Conservation (phyloP, 2,113 vertebrate species). For the Podarcis raffonei region DNA sequence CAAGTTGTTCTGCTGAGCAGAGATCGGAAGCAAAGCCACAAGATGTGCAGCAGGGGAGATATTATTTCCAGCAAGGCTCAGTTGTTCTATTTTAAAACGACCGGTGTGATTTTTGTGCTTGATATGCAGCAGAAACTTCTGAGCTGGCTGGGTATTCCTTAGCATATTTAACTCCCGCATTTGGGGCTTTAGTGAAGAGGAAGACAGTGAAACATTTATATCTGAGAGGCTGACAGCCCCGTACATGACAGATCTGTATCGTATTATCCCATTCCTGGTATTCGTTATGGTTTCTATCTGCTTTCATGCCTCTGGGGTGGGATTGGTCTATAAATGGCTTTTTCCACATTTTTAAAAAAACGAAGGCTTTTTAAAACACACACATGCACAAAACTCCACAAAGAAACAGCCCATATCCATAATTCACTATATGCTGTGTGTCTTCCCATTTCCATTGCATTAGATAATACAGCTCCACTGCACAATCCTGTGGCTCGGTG, state of each 20-base stretch:
- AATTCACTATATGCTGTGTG: no score
- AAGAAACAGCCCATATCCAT: not conserved
- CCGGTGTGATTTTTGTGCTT: not conserved
- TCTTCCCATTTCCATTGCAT: not conserved
- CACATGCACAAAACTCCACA: no score
- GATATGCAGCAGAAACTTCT: constrained; percentile 11
- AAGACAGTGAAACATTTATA: not conserved
- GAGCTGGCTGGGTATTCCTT: not conserved
- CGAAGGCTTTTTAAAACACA: no score
- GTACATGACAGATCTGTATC: not conserved
- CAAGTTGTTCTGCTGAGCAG: constrained; percentile 4
- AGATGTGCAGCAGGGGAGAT: constrained; percentile 14
- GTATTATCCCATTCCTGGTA: not conserved
- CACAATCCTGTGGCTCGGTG: not conserved
- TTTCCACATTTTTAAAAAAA: no score
- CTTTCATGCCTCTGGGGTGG: not conserved
- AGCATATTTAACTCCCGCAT: not conserved
- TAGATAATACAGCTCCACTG: not conserved
- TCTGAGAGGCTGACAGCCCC: not conserved
- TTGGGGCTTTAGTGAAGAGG: not conserved
- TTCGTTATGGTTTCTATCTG: constrained; percentile 1
- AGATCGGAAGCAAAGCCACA: constrained; percentile 12
- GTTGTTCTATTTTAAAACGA: constrained; percentile 34
- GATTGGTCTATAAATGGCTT: not conserved
- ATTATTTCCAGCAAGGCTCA: constrained; percentile 8